A percentile compares a stretch with the other conserved stretches of the same genome.
Evolutionary conservation across 2,797 vertebrate genomes (phyloP).

Genomic region (Perodicticus potto): DNA sequence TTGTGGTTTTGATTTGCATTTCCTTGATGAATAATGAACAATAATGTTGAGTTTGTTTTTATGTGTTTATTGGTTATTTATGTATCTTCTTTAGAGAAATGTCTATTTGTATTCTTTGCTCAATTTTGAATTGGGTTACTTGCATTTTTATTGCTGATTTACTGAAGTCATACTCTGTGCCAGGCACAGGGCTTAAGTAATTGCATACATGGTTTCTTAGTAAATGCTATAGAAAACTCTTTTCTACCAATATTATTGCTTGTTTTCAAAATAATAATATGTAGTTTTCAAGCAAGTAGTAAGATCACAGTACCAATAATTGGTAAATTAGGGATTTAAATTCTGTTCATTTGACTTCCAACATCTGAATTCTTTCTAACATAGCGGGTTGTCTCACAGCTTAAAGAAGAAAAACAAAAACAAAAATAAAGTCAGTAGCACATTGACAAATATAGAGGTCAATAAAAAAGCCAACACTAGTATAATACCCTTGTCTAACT

Average conservation of each 20-base stretch:
- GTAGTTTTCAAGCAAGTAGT: background rate
- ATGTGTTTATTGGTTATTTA: background rate
- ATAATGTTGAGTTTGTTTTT: background rate
- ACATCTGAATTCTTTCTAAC: background rate
- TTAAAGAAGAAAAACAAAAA: background rate
- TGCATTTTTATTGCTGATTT: background rate
- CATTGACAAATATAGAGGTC: background rate
- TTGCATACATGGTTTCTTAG: background rate
- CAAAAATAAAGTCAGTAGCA: background rate
- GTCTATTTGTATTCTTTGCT: background rate
- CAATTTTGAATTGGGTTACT: background rate
- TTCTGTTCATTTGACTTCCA: background rate
- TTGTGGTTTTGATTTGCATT: background rate
- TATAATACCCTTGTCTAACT: background rate
- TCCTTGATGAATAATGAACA: background rate
- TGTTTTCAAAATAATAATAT: background rate
- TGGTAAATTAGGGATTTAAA: background rate
- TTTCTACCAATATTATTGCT: background rate
- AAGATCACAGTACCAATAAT: background rate
- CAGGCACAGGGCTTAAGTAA: background rate
- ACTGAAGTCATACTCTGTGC: background rate
- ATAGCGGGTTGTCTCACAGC: background rate
- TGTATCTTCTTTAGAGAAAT: background rate
- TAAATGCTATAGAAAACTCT: background rate
- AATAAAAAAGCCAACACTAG: background rate